These are phyloP conservation scores for Canis aureus DNA, from an alignment of 2,113 vertebrate genomes.

Conservation along the genomic window DNA sequence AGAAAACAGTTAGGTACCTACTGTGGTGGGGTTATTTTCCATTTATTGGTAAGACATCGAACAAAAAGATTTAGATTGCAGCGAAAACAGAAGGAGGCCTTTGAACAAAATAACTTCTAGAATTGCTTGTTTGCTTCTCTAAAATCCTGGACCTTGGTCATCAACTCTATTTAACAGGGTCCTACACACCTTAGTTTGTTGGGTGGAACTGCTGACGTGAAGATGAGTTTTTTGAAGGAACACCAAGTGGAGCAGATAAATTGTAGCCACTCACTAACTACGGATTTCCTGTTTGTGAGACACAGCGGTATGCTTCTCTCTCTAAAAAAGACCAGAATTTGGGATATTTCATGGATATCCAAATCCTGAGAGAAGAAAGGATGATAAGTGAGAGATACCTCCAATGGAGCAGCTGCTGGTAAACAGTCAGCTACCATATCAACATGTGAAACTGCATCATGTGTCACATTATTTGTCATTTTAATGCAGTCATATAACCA, in stretches of 20 bases:
- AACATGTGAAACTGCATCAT: conserved; percentile 74
- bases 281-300: neutral
- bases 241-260: neutral
- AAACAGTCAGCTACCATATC: conserved; percentile 74
- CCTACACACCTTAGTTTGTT: neutral
- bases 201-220: neutral
- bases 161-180: neutral
- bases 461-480: conserved; percentile 84
- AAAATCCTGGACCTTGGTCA: neutral
- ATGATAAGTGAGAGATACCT: neutral
- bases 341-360: neutral
- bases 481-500: conserved; percentile 79
- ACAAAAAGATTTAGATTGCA: neutral
- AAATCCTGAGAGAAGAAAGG: conserved; percentile 15
- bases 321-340: neutral
- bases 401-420: conserved; percentile 59
- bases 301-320: neutral
- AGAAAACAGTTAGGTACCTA: neutral
- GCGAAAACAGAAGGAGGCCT: neutral
- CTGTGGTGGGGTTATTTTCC: neutral
- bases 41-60: neutral
- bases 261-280: neutral
- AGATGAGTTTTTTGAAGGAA: neutral
- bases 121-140: neutral
- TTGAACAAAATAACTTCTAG: neutral